Conservation (phyloP, 2,888 invertebrate species). For the Carterocephalus palaemon region DNA sequence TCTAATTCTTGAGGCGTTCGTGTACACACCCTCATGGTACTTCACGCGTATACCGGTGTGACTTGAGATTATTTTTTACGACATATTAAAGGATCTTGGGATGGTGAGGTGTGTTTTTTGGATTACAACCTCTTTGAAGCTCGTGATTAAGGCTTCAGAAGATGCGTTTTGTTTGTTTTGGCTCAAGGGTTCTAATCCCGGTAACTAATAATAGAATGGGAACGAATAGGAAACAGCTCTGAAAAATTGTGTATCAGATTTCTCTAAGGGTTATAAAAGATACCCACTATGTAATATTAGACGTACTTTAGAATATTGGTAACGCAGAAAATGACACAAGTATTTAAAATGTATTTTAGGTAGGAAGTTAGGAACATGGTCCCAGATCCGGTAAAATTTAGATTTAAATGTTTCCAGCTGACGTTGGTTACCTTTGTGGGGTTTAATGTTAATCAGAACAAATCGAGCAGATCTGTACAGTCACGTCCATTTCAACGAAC, state of each 20-base stretch:
- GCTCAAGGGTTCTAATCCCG: slow-evolving; percentile 30
- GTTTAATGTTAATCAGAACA: slow-evolving; percentile 16
- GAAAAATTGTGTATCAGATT: neutral
- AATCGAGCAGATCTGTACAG: slow-evolving; percentile 24
- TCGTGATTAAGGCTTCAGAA: slow-evolving; percentile 52
- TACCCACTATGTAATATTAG: too few relatives aligned
- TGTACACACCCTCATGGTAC: slow-evolving; percentile 59
- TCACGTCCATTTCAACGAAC: slow-evolving; percentile 52
- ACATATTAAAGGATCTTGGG: slow-evolving; percentile 62
- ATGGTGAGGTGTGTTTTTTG: slow-evolving; percentile 67
- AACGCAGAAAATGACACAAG: too few relatives aligned
- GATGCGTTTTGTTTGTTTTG: slow-evolving; percentile 69
- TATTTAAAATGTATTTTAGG: too few relatives aligned
- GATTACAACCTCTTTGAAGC: slow-evolving; percentile 72
- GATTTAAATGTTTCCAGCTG: too few relatives aligned
- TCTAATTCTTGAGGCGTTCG: slow-evolving; percentile 72
- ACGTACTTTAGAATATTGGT: too few relatives aligned
- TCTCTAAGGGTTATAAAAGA: too few relatives aligned
- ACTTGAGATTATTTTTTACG: slow-evolving; percentile 47
- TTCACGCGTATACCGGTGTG: slow-evolving; percentile 44
- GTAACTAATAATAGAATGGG: slow-evolving; percentile 26
- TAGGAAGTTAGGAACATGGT: too few relatives aligned
- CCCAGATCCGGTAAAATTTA: too few relatives aligned
- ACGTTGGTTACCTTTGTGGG: too few relatives aligned
- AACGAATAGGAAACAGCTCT: neutral